Evolutionary conservation across 2,113 vertebrate species (phyloP), one percentile per base, ranked within the genome.

Genomic region (Paradisaea rubra): DNA sequence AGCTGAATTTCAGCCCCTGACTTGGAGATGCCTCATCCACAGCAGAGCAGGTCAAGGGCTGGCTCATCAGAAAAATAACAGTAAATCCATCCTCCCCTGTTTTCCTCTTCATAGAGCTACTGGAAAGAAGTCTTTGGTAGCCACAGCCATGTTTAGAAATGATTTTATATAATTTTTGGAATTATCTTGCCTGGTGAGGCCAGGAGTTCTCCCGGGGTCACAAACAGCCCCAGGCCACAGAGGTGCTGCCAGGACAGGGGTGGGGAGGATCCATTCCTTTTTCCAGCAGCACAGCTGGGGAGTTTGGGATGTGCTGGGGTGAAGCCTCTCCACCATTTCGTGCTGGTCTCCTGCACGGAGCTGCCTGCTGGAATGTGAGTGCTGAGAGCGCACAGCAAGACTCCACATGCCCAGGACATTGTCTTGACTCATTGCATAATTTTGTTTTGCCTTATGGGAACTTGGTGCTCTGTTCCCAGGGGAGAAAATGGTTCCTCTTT

Each of bases 391-490:
- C 24, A 0, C 70, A 47, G 56, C 96, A 97, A 96, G 96, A 95
- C 94, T 94, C 91, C 83, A 95, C 96, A 91, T 76, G 96, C 94
- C 96, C 89, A 37, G 88, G 70, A 92, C 57, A 3, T 28, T 76
- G 71, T 86, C 93, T 94, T 92, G 90, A 85, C 88, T 90, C 60
- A 3, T 88, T 95, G 89, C 93, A 94, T 96, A 91, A 95, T 76
- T 95, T 65, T 96, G 94, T 96, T 97, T 95, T 96, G 94, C 94
- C 95, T 91, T 68, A 88, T 94, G 90, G 92, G 89, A 95, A 88
- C 89, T 71, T 13, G 17, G 63, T 42, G 82, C 85, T 93, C 92
- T 86, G 94, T 94, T 96, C 92, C 91, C 94, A 95, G 89, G 86
- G 91, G 68, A 94, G 91, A 96, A 86, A 95, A 96, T 94, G 91